Evolutionary conservation across 1,140 invertebrate genomes (phyloP).

Genomic region (Thalassaphorura encarpata): DNA sequence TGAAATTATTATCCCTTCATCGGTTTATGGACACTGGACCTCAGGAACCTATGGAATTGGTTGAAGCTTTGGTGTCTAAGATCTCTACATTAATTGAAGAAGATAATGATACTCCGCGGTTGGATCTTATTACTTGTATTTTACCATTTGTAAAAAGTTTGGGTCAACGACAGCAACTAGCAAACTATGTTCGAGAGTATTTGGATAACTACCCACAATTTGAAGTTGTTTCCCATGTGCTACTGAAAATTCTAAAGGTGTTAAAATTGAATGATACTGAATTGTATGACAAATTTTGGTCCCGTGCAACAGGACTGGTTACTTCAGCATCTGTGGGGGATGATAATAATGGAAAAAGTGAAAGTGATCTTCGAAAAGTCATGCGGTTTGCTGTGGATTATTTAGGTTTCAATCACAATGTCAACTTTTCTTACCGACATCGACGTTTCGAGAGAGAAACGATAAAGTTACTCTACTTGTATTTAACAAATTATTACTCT

Average conservation of each 20-base stretch:
- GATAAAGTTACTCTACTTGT: slow-evolving; percentile 36
- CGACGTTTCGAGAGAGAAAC: slow-evolving; percentile 39
- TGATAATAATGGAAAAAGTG: too few relatives aligned
- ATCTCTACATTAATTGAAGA: slow-evolving; percentile 14
- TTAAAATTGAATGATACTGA: slow-evolving; percentile 11
- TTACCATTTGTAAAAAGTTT: slow-evolving; percentile 3
- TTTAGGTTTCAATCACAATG: slow-evolving; percentile 44
- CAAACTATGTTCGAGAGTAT: neutral
- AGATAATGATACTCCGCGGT: slow-evolving; percentile 10
- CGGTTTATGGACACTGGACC: slow-evolving; percentile 11
- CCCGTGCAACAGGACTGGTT: too few relatives aligned
- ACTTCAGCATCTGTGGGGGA: too few relatives aligned
- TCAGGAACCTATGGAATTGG: slow-evolving; percentile 11
- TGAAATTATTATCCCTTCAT: slow-evolving; percentile 15
- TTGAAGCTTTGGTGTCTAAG: slow-evolving; percentile 6
- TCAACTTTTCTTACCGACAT: slow-evolving; percentile 41
- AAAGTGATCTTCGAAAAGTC: slow-evolving; percentile 1
- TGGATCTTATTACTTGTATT: slow-evolving; percentile 13
- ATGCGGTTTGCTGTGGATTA: slow-evolving; percentile 35
- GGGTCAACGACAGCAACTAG: neutral
- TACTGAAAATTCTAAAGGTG: slow-evolving; percentile 11
- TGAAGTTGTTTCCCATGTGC: neutral
- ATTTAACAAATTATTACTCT: slow-evolving; percentile 36
- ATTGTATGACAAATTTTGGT: slow-evolving; percentile 26
- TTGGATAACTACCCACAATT: neutral